Base-by-base conservation (phyloP, 2,888 invertebrate genomes). In the Agrenia bidenticulata region DNA sequence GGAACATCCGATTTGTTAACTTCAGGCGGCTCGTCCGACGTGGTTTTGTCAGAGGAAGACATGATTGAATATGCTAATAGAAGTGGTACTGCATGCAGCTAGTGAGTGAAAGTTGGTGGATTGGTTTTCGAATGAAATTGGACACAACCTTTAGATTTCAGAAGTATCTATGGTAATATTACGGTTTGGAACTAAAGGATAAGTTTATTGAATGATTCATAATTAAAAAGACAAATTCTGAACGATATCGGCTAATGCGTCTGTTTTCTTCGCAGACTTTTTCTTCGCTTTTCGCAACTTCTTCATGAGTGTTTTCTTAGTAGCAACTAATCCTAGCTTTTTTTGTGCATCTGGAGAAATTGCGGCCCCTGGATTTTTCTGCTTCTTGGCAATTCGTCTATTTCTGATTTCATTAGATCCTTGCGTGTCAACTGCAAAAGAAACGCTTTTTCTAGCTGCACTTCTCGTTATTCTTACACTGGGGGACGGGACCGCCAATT, bases 211-310 rank as follows among this genome's bases (percentile, higher is more conserved):
- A n/a, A n/a, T 17, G 9, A 17, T 55, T 17, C 7, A 41, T 65
- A 56, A 63, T 68, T 68, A 63, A 64, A 73, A 70, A 26, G 24
- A 51, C 24, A 73, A 50, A 27, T 51, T 56, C 24, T 72, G 67
- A 24, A 75, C 66, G 41, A 70, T 59, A 57, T 68, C 61, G 21
- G 74, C 69, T 42, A 76, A 59, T 21, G 69, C 68, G 1, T 64
- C 53, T 1, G 73, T 73, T 9, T 72, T 63, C 58, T 76, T 76
- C 11, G 70, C 61, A n/a, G 67, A 61, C 56, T 73, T 74, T 62
- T 74, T 76, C 51, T 70, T 73, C 0, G 71, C 63, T 58, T 76
- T 74, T 23, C 68, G 60, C 2, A 76, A 50, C 53, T 74, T 74
- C 56, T 74, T 76, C 60, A 72, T 59, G 41, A 74, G 54, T 0